Base-by-base conservation (phyloP, 92 coral and sea anemone species). In the Anthopleura xanthogrammica region DNA sequence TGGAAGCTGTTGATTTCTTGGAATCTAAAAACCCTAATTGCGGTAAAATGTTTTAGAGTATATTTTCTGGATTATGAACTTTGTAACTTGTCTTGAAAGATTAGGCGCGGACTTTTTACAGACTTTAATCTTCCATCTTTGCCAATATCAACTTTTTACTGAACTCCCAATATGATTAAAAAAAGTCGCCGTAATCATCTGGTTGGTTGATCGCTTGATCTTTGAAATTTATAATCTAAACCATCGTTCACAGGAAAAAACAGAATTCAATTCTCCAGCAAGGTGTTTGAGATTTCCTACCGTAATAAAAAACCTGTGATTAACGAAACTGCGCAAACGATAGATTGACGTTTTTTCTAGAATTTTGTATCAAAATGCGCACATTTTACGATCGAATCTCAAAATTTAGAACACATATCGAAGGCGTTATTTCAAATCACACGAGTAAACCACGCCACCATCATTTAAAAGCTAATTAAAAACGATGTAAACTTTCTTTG, bases 401-500 rank as follows among this genome's bases (percentile, higher is more conserved):
- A 29, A 29, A 29, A 29, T 29, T 29, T 62, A n/a, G 13, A 19
- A 62, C 70, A 22, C 29, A 62, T 19, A 62, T 62, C 11, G 70
- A 22, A 62, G 9, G 12, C 11, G 58, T 54, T 54, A 5, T 62
- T 62, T 12, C 29, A 62, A 19, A 1, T n/a, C 19, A 4, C 70
- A 62, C 29, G 29, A 62, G 29, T 62, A 62, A 22, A 11, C 22
- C 40, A 41, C 40, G 46, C 75, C 58, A 46, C 24, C 65, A 57
- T 80, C 83, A 46, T 41, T 36, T 57, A 64, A 64, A 81, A 81
- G 68, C 52, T 81, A 81, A 81, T 81, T 81, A 81, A 65, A 52
- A 42, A 14, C 65, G 77, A 81, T 16, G 58, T 43, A 52, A n/a
- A 81, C 60, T 43, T 50, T 71, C 60, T 81, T 70, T 52, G 77